A percentile compares a stretch with the other conserved stretches of the same genome.
phyloP scores from a whole-genome alignment of 2,888 invertebrate genomes.

The Epirrita christyi region DNA sequence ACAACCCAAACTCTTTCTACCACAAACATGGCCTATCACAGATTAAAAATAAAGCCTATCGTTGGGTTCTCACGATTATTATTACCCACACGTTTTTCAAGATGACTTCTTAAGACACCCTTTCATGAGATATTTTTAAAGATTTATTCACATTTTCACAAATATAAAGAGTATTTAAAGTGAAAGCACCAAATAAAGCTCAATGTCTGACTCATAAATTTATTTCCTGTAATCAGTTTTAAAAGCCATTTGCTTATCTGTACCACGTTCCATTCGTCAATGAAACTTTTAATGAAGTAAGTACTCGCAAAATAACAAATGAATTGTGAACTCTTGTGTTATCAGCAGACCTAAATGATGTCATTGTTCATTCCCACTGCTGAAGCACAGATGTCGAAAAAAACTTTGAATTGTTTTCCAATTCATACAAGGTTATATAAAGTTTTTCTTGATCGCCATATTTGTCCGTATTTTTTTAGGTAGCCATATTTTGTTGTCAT shows the following conservation, averaged over 20 bases:
- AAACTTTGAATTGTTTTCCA: constrained; percentile 1
- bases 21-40: too few relatives aligned
- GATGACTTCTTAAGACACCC: too few relatives aligned
- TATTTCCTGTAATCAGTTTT: constrained; percentile 46
- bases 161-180: constrained; percentile 16
- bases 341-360: constrained; percentile 20
- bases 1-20: too few relatives aligned
- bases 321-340: constrained; percentile 20
- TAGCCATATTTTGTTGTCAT: too few relatives aligned
- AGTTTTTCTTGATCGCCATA: too few relatives aligned
- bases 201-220: constrained; percentile 38
- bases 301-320: constrained; percentile 34
- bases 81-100: too few relatives aligned
- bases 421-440: too few relatives aligned
- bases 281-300: constrained; percentile 40
- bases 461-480: too few relatives aligned
- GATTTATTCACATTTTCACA: too few relatives aligned
- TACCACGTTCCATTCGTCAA: constrained; percentile 41
- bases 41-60: too few relatives aligned
- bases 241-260: constrained; percentile 52
- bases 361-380: constrained; percentile 18
- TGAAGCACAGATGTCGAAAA: constrained; percentile 13
- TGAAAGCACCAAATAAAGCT: constrained; percentile 47
- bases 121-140: too few relatives aligned
- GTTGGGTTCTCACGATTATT: too few relatives aligned